Conservation (phyloP, 2,888 invertebrate genomes). For the Schizotus pectinicornis region DNA sequence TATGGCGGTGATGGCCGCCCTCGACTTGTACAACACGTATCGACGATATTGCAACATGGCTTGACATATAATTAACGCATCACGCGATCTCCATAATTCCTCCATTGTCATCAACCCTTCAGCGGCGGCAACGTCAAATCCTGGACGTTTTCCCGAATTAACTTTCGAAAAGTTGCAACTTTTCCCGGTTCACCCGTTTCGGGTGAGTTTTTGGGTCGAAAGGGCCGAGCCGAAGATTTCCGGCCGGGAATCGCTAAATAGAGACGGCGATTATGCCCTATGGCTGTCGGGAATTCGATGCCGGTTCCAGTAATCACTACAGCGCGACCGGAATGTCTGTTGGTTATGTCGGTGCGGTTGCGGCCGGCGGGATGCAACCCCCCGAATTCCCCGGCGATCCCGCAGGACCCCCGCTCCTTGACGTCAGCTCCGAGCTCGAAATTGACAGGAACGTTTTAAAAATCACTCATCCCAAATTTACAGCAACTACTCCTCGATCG, state of each 20-base stretch:
- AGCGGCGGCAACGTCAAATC: too few species aligned
- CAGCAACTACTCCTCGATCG: too few species aligned
- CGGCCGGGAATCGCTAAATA: too few species aligned
- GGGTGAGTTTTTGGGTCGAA: too few species aligned
- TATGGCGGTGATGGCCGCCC: constrained; percentile 1
- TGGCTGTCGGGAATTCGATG: constrained; percentile 35
- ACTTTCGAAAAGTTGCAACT: not conserved
- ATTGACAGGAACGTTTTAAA: too few species aligned
- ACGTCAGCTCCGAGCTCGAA: too few species aligned
- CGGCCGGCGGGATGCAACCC: constrained; percentile 34
- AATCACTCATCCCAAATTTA: too few species aligned
- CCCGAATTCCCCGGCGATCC: constrained; percentile 8
- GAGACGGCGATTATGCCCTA: constrained; percentile 1
- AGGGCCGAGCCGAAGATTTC: too few species aligned
- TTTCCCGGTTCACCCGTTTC: not conserved
- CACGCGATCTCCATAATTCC: constrained; percentile 34
- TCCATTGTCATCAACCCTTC: constrained; percentile 27
- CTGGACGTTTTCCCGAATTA: too few species aligned
- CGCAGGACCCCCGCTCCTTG: not conserved
- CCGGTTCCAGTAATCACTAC: constrained; percentile 41
- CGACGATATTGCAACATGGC: constrained; percentile 35
- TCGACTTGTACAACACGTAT: constrained; percentile 34
- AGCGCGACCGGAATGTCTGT: constrained; percentile 43
- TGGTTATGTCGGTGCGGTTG: constrained; percentile 45
- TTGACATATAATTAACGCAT: constrained; percentile 36